Percentiles rank a stretch among this genome's conserved stretches.
phyloP scores from a whole-genome alignment of 2,888 invertebrate species.

The Lordiphosa fenestrarum region DNA sequence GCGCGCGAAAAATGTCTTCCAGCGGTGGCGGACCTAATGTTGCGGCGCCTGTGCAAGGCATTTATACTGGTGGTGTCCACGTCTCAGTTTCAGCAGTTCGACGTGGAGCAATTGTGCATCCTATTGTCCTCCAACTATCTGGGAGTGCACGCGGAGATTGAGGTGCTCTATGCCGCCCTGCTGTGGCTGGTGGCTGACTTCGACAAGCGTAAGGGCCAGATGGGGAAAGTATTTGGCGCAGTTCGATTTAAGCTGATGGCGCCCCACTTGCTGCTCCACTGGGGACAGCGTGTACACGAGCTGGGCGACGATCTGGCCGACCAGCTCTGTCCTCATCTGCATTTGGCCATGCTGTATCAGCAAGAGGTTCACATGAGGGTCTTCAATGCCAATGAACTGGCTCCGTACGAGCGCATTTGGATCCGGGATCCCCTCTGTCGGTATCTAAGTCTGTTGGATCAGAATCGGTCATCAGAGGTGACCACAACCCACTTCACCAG shows the following conservation, averaged over 20 bases:
- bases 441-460: not conserved
- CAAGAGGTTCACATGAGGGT: not conserved
- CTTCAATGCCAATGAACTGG: not conserved
- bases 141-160: constrained; percentile 11
- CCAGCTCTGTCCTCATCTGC: not conserved
- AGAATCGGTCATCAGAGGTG: not conserved
- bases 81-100: not conserved
- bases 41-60: constrained; percentile 1
- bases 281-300: not conserved
- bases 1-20: not conserved
- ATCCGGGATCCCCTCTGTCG: not conserved
- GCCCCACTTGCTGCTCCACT: not conserved
- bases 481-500: too few relatives aligned
- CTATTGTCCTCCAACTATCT: not conserved
- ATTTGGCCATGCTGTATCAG: constrained; percentile 1
- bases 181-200: not conserved
- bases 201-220: not conserved
- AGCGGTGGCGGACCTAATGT: not conserved
- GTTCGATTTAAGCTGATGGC: constrained; percentile 4
- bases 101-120: not conserved
- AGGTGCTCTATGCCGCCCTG: constrained; percentile 13
- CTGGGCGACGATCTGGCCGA: constrained; percentile 1
- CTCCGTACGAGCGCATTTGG: not conserved
- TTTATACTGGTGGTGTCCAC: constrained; percentile 7
- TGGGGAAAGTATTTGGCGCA: not conserved